Conservation (phyloP, 2,888 invertebrate genomes). For the Phanerotoma sp. region DNA sequence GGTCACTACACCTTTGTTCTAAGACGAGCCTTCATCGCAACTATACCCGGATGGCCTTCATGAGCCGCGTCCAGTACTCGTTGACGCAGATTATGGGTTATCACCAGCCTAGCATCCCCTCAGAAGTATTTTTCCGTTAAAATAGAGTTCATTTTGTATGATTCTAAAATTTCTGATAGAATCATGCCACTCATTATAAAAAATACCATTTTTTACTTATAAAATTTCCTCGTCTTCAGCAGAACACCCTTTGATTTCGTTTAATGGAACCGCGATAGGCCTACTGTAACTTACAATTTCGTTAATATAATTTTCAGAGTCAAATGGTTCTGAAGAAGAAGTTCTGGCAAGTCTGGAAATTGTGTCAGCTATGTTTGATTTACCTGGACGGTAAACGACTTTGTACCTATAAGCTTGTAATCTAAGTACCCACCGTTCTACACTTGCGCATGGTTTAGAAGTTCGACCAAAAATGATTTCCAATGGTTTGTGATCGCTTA, state of each 20-base stretch:
- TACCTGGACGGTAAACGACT: conserved; percentile 35
- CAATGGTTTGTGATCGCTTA: conserved; percentile 42
- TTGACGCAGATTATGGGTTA: conserved; percentile 29
- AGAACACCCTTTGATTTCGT: too few relatives aligned
- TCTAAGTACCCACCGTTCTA: conserved; percentile 42
- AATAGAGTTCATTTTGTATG: conserved; percentile 30
- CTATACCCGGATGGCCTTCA: conserved; percentile 42
- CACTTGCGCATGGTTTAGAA: conserved; percentile 30
- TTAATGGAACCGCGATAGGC: too few relatives aligned
- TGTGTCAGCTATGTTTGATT: conserved; percentile 42
- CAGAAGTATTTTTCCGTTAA: conserved; percentile 26
- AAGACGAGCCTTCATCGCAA: conserved; percentile 32
- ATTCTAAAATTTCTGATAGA: conserved; percentile 4
- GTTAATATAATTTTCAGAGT: too few relatives aligned
- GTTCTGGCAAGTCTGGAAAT: conserved; percentile 35
- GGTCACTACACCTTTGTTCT: conserved; percentile 37
- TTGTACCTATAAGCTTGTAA: conserved; percentile 41
- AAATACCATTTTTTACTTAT: too few relatives aligned
- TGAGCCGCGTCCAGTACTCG: conserved; percentile 37
- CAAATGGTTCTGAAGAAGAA: too few relatives aligned
- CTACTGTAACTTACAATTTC: too few relatives aligned
- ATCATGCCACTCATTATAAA: too few relatives aligned
- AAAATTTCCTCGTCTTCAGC: too few relatives aligned
- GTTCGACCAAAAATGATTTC: conserved; percentile 33
- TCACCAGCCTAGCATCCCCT: conserved; percentile 32